Evolutionary conservation across 1,140 invertebrate species (phyloP), one percentile per base, ranked within the genome.

Genomic region (Anadara kagoshimensis): DNA sequence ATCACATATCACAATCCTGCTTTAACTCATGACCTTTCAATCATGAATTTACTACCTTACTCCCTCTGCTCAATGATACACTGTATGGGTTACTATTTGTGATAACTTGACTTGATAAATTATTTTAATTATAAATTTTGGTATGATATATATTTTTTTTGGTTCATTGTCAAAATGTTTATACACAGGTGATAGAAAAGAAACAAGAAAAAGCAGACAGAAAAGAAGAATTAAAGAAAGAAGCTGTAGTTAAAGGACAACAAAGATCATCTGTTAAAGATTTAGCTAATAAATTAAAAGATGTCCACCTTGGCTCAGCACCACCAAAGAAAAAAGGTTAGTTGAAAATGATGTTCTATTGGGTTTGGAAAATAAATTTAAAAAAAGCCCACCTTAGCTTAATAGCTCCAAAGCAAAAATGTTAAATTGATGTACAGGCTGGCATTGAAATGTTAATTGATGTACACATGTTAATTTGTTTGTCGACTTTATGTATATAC

Each of bases 251-350:
- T 54, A 82, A 78, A 61, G 81, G 69, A 78, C 82, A 53, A 54
- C 82, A 63, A 73, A 83, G 72, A 77, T 79, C 82, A 47, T 86
- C 85, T 20, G 86, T 87, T 1, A 73, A 78, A 70, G 80, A 85
- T 47, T 59, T 87, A n/a, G 84, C 83, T 44, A 84, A 74, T 61
- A 86, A 85, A 62, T 76, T 86, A 12, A 83, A 82, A 66, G 74
- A 76, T 75, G 78, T 73, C 45, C 72, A 82, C 41, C 82, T 74
- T 53, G 73, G 83, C 45, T 80, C 80, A 12, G 53, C 51, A 24
- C 71, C 69, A 47, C 71, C 71, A 0, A 84, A 79, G 62, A 86
- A 78, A 70, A 85, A 82, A 84, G 85, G 85, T 86, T 63, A 2
- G 41, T 53, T 11, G n/a, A n/a, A n/a, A n/a, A n/a, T 16, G 29